These are phyloP conservation scores for Pelobates cultripes DNA, from an alignment of 2,797 vertebrate genomes.

Conservation along the genomic window DNA sequence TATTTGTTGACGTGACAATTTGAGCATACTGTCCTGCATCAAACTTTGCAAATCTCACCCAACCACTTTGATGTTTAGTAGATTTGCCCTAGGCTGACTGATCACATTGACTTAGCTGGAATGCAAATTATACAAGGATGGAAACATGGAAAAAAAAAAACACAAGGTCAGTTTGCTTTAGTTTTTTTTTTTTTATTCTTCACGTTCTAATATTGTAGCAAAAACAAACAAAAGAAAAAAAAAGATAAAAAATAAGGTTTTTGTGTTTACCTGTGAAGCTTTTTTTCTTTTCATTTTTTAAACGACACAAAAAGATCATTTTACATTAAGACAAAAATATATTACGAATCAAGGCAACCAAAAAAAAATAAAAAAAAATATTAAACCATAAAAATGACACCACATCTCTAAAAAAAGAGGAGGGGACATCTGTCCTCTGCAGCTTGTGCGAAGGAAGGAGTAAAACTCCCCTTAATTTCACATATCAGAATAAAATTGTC, in stretches of 20 bases:
- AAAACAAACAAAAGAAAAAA: constrained; percentile 55
- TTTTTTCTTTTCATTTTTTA: constrained; percentile 6
- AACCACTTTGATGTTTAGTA: no score
- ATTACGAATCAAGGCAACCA: constrained; percentile 40
- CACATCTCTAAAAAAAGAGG: constrained; percentile 16
- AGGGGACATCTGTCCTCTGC: neutral
- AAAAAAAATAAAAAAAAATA: neutral
- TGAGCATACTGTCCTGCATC: no score
- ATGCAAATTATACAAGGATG: no score
- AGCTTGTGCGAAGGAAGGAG: constrained; percentile 27
- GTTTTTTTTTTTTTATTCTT: constrained; percentile 57
- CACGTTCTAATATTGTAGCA: constrained; percentile 60
- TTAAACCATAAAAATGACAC: neutral
- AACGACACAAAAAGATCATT: constrained; percentile 37
- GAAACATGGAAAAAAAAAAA: no score
- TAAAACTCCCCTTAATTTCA: constrained; percentile 25
- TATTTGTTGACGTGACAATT: no score
- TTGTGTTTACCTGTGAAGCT: constrained; percentile 43
- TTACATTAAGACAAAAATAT: constrained; percentile 52
- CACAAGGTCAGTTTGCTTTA: neutral
- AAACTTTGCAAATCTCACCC: no score
- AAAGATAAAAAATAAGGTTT: constrained; percentile 46
- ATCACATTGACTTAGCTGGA: no score
- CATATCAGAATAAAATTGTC: constrained; percentile 13
- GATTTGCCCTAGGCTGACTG: no score